Conservation (phyloP, 2,888 invertebrate genomes). For the Dryomyza anilis region DNA sequence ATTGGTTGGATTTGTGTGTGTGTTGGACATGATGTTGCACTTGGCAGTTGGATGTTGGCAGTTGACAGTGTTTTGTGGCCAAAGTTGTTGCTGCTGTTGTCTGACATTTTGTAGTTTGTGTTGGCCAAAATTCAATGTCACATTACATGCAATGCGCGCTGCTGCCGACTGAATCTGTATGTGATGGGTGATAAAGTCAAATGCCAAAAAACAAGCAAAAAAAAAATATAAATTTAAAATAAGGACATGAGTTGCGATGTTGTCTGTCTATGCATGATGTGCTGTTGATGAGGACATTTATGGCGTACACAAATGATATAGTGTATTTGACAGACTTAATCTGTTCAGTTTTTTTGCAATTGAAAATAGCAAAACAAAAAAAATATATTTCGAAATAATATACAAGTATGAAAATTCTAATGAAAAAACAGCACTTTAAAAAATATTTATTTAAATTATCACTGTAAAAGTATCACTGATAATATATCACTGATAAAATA, state of each 20-base stretch:
- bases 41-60: not conserved
- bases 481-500: too few relatives aligned
- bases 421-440: not conserved
- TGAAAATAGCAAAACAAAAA: too few relatives aligned
- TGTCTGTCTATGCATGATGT: not conserved
- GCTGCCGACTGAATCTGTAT: not conserved
- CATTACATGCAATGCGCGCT: not conserved
- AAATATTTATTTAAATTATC: not conserved
- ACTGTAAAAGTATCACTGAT: not conserved
- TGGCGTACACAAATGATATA: too few relatives aligned
- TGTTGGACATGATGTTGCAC: too few relatives aligned
- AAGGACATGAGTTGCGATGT: not conserved
- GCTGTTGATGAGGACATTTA: slow-evolving; percentile 6
- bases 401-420: not conserved
- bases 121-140: not conserved
- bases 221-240: too few relatives aligned
- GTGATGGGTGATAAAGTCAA: not conserved
- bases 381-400: not conserved
- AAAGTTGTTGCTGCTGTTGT: not conserved
- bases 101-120: not conserved
- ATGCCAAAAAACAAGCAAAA: not conserved
- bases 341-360: too few relatives aligned
- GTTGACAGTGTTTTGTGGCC: not conserved
- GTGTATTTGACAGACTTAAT: too few relatives aligned
- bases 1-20: too few relatives aligned